phyloP scores from a whole-genome alignment of 2,888 invertebrate genomes.

The Drosophila stalkeri region DNA sequence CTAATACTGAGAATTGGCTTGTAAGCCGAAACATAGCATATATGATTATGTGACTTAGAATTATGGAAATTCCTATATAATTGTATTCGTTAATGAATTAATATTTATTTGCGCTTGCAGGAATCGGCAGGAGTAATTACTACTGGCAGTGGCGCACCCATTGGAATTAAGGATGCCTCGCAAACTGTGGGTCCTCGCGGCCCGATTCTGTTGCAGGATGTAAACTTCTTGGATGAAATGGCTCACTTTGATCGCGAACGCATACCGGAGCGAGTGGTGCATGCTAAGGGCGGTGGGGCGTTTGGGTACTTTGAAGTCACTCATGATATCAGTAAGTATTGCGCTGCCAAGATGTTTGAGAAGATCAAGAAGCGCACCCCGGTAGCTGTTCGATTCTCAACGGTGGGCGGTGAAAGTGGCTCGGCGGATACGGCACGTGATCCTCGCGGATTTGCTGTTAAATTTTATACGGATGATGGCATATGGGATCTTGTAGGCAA shows the following conservation, averaged over 20 bases:
- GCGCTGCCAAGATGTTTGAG: constrained; percentile 92
- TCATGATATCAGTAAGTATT: constrained; percentile 92
- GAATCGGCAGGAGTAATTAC: constrained; percentile 88
- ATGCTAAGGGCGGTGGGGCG: constrained; percentile 97
- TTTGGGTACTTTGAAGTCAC: constrained; percentile 96
- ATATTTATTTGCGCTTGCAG: constrained; percentile 48
- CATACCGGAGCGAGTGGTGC: constrained; percentile 97
- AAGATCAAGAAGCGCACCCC: constrained; percentile 92
- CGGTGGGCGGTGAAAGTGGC: constrained; percentile 95
- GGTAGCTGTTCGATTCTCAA: constrained; percentile 92
- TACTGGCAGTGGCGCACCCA: constrained; percentile 92
- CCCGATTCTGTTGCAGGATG: constrained; percentile 94
- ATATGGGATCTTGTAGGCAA: constrained; percentile 97
- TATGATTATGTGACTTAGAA: neutral
- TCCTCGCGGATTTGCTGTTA: constrained; percentile 96
- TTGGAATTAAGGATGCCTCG: constrained; percentile 87
- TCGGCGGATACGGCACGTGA: constrained; percentile 96
- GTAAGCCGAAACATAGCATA: neutral
- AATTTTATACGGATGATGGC: constrained; percentile 97
- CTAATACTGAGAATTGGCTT: constrained; percentile 11
- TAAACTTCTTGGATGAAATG: constrained; percentile 91
- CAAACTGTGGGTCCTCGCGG: constrained; percentile 94
- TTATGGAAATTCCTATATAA: neutral
- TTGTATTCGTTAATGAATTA: neutral
- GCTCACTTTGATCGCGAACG: constrained; percentile 96